phyloP scores from a whole-genome alignment of 2,113 vertebrate genomes.

The Marmota flaviventris region DNA sequence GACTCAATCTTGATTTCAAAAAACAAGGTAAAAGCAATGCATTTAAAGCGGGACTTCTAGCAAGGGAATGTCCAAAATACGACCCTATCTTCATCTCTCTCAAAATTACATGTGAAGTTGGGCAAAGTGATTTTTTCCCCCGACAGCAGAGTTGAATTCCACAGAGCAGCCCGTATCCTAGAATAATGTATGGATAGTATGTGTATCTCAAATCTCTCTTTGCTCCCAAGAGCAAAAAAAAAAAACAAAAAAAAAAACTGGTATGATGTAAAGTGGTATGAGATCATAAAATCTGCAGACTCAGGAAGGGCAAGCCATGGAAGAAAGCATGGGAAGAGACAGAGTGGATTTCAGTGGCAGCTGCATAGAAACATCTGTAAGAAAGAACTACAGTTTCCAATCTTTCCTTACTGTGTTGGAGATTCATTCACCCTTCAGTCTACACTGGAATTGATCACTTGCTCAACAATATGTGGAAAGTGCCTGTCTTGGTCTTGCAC shows the following conservation, averaged over 20 bases:
- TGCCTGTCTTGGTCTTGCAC: constrained; percentile 40
- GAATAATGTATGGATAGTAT: neutral
- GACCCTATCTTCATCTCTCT: neutral
- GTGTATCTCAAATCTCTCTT: neutral
- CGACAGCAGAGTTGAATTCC: neutral
- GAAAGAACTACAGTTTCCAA: constrained; percentile 33
- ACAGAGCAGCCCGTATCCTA: neutral
- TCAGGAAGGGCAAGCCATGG: neutral
- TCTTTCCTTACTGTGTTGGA: neutral
- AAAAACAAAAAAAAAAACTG: neutral
- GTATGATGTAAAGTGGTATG: fast-evolving
- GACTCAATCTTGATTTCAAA: constrained; percentile 41
- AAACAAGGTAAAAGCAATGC: neutral
- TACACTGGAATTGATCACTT: constrained; percentile 43
- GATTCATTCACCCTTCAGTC: constrained; percentile 42
- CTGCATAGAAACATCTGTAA: neutral
- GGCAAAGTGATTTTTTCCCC: neutral
- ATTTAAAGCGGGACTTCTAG: constrained; percentile 11
- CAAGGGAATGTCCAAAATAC: neutral
- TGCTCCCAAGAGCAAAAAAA: neutral
- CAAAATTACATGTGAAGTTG: constrained; percentile 25
- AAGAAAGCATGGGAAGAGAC: neutral
- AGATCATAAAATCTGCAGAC: neutral
- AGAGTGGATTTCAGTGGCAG: neutral
- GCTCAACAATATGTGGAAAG: constrained; percentile 29